Evolutionary conservation across 2,888 invertebrate species (phyloP).

Genomic region (Andrena bicolor): DNA sequence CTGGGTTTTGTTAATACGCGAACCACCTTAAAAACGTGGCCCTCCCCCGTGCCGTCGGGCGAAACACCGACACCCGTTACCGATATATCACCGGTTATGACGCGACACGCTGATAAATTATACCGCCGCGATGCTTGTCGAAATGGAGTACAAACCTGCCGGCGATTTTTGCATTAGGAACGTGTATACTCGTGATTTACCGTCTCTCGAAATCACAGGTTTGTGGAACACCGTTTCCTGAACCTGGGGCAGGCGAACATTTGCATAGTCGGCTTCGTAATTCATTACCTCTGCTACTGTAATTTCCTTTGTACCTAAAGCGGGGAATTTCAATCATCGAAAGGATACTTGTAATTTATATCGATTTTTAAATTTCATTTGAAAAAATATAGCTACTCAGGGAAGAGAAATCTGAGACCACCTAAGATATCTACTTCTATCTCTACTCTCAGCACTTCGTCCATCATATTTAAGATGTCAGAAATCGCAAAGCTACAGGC

Average conservation of each 20-base stretch:
- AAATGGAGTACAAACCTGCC: conserved; percentile 15
- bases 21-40: conserved; percentile 41
- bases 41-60: neutral
- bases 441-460: no score
- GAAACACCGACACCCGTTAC: conserved; percentile 32
- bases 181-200: neutral
- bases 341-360: neutral
- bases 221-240: neutral
- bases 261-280: neutral
- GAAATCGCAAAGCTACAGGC: no score
- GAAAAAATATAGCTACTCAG: no score
- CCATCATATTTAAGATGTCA: no score
- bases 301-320: neutral
- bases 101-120: conserved; percentile 48
- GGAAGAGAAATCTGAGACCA: no score
- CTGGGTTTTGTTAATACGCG: conserved; percentile 50
- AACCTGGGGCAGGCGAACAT: neutral
- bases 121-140: conserved; percentile 7
- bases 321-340: neutral
- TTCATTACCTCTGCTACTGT: neutral
- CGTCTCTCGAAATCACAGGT: neutral
- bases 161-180: conserved; percentile 14
- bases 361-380: no score
- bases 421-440: no score
- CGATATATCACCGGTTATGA: conserved; percentile 55